phyloP scores from a whole-genome alignment of 2,113 vertebrate genomes.

The Gymnogyps californianus region DNA sequence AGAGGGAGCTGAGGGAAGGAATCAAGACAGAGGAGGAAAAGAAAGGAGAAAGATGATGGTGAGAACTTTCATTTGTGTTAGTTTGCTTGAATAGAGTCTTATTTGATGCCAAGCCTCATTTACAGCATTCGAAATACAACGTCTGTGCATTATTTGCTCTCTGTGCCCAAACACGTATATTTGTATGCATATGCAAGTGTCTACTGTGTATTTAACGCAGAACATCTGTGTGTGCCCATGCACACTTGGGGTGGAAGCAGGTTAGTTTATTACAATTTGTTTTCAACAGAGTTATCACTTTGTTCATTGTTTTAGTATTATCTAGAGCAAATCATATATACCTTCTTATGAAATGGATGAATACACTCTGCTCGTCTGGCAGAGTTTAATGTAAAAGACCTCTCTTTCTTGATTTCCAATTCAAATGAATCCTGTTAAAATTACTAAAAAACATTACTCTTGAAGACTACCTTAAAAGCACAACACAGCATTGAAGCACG shows the following conservation, averaged over 20 bases:
- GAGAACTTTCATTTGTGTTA: not conserved
- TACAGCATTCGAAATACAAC: not conserved
- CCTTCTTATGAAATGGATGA: not conserved
- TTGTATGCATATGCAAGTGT: not conserved
- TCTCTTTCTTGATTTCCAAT: constrained; percentile 47
- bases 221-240: not conserved
- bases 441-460: constrained; percentile 7
- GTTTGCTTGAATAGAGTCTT: not conserved
- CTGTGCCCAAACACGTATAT: not conserved
- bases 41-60: not conserved
- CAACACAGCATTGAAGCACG: not conserved
- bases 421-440: constrained; percentile 47
- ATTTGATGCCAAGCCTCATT: not conserved
- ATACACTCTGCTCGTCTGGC: constrained; percentile 17
- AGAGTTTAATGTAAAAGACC: constrained; percentile 33
- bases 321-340: not conserved
- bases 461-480: constrained; percentile 11
- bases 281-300: not conserved
- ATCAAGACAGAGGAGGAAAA: not conserved
- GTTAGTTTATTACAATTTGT: not conserved
- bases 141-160: not conserved
- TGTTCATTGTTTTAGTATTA: constrained; percentile 16
- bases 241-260: not conserved
- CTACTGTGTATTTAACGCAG: not conserved
- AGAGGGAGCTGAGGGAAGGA: constrained; percentile 14